Conservation (phyloP, 2,888 invertebrate species). For the Odontothrips loti region DNA sequence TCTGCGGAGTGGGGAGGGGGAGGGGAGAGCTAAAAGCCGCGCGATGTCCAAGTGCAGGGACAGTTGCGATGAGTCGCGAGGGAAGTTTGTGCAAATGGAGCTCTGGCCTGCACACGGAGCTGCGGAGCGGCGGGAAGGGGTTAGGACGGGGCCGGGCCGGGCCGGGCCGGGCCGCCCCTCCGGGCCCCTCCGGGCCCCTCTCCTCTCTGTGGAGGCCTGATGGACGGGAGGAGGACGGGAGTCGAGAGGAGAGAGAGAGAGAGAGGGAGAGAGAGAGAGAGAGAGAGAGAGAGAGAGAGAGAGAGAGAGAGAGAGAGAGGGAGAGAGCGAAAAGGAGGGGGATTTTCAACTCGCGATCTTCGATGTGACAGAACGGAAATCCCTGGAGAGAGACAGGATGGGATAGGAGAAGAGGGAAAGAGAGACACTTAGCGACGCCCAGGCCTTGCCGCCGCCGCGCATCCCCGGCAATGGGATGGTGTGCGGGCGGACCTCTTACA, state of each 20-base stretch:
- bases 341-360: conserved; percentile 32
- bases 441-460: too few species aligned
- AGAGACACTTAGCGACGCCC: conserved; percentile 6
- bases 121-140: conserved; percentile 14
- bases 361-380: conserved; percentile 22
- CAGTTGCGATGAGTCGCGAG: conserved; percentile 8
- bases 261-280: conserved; percentile 35
- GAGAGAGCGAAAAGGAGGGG: conserved; percentile 33
- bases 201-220: conserved; percentile 32
- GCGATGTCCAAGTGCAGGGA: not conserved
- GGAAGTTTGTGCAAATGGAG: conserved; percentile 10
- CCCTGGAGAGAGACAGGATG: not conserved
- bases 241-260: conserved; percentile 31
- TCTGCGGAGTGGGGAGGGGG: not conserved
- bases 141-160: not conserved
- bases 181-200: conserved; percentile 35
- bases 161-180: conserved; percentile 34
- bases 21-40: not conserved
- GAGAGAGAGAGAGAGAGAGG: conserved; percentile 30
- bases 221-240: conserved; percentile 25
- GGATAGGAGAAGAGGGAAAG: conserved; percentile 5
- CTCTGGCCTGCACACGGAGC: not conserved
- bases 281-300: conserved; percentile 35
- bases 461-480: too few species aligned
- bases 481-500: too few species aligned